Percentiles rank a stretch among this genome's conserved stretches.
Evolutionary conservation across 2,888 invertebrate species (phyloP).

Genomic region (Cephus sareptanus): DNA sequence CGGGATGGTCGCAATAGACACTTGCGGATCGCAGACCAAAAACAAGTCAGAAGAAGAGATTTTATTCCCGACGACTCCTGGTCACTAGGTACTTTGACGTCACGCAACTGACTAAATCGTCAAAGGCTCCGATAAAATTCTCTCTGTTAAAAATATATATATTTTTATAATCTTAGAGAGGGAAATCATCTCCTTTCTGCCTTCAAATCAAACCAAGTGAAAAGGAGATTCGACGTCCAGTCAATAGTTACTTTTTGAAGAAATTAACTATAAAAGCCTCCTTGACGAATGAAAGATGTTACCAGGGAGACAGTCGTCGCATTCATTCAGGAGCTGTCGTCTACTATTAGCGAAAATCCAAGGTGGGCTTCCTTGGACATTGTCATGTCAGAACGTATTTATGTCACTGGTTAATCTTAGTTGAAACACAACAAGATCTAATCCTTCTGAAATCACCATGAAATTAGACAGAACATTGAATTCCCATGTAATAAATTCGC

Average conservation of each 20-base stretch:
- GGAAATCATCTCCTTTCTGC: not conserved
- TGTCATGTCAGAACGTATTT: not conserved
- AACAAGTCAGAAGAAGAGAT: not conserved
- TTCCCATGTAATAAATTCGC: not conserved
- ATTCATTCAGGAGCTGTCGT: conserved; percentile 26
- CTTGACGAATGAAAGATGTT: conserved; percentile 43
- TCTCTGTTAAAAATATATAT: not conserved
- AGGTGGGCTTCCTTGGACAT: not conserved
- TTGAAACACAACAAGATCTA: not conserved
- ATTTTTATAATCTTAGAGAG: not conserved
- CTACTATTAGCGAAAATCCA: conserved; percentile 27
- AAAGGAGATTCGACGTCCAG: not conserved
- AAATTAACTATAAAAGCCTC: conserved; percentile 31
- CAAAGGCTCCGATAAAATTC: not conserved
- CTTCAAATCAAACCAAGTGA: not conserved
- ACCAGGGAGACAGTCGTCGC: conserved; percentile 35
- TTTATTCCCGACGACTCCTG: not conserved
- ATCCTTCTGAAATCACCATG: not conserved
- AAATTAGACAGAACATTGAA: not conserved
- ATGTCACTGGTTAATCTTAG: not conserved
- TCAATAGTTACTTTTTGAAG: not conserved
- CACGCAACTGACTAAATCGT: not conserved
- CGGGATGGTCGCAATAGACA: not conserved
- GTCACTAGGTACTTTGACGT: not conserved
- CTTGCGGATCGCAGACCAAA: not conserved